Base-by-base conservation (phyloP, 2,888 invertebrate species). In the Atethmia centrago region DNA sequence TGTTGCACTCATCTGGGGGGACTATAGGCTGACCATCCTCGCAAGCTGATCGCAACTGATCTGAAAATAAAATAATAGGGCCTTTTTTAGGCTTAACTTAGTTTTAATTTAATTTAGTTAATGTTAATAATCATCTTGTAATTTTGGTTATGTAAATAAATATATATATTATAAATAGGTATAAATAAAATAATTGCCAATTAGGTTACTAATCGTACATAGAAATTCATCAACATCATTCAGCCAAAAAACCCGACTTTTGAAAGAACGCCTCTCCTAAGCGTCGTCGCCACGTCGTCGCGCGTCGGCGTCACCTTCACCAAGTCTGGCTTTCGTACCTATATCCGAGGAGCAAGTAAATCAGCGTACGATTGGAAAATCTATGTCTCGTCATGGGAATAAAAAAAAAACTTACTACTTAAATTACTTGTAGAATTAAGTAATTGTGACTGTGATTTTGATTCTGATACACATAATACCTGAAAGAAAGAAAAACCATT, bases 1-100 rank as follows among this genome's bases (percentile, higher is more conserved):
- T 21, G 25, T 81, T 79, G 58, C 82, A 79, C 1, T 59, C 19
- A 76, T 79, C 66, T 21, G 69, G 62, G 0, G 51, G 10, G 0
- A 19, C 25, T 36, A 79, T 14, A 12, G 21, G 19, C 31, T 40
- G 51, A 25, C 58, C 77, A 21, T 31, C n/a, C 25, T 12, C 5
- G 40, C 79, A 79, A 28, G 40, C 2, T 47, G 31, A 16, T 16
- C 21, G 28, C 10, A 58, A 51, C 36, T 59, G 58, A 68, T 58
- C 65, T 81, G 40, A 14, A 69, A 81, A 59, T 31, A 56, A 49
- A 28, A 49, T 31, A 1, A n/a, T 40, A 31, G 31, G 31, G n/a
- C n/a, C n/a, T n/a, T n/a, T n/a, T n/a, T n/a, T n/a, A n/a, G n/a
- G n/a, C n/a, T n/a, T n/a, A n/a, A n/a, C n/a, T n/a, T n/a, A n/a